These are phyloP conservation scores for Tauraco erythrolophus DNA, from an alignment of 2,113 vertebrate genomes.

Conservation along the genomic window DNA sequence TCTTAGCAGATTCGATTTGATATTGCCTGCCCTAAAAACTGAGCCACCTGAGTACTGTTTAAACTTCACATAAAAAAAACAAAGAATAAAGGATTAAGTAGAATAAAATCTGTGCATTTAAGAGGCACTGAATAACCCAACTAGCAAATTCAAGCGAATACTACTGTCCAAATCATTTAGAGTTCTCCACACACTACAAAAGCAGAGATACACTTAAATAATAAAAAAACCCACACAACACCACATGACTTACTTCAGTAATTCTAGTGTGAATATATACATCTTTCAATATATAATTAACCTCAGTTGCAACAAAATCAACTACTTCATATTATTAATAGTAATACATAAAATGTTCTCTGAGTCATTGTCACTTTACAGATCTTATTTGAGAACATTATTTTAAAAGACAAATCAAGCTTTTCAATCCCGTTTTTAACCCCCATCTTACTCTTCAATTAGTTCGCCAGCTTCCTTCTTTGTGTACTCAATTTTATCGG, in stretches of 20 bases:
- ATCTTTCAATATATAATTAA: neutral
- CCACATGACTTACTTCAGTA: neutral
- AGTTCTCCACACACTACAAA: neutral
- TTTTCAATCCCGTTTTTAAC: neutral
- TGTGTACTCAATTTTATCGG: slow-evolving; percentile 81
- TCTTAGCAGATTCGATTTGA: neutral
- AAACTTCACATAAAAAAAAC: neutral
- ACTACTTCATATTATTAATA: neutral
- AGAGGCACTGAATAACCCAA: neutral
- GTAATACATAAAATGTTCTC: neutral
- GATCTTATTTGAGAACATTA: neutral
- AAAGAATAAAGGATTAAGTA: neutral
- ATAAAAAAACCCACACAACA: neutral
- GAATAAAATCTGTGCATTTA: neutral
- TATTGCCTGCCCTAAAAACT: neutral
- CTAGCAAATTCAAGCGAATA: neutral
- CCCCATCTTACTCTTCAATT: slow-evolving; percentile 86
- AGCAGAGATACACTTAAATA: neutral
- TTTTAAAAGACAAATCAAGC: neutral
- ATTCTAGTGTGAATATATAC: neutral
- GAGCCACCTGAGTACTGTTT: neutral
- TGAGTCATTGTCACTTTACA: neutral
- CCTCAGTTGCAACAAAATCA: neutral
- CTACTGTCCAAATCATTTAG: neutral
- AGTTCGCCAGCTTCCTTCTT: slow-evolving; percentile 89